Evolutionary conservation across 2,113 vertebrate species (phyloP), one percentile per base, ranked within the genome.

Genomic region (Rattus rattus): DNA sequence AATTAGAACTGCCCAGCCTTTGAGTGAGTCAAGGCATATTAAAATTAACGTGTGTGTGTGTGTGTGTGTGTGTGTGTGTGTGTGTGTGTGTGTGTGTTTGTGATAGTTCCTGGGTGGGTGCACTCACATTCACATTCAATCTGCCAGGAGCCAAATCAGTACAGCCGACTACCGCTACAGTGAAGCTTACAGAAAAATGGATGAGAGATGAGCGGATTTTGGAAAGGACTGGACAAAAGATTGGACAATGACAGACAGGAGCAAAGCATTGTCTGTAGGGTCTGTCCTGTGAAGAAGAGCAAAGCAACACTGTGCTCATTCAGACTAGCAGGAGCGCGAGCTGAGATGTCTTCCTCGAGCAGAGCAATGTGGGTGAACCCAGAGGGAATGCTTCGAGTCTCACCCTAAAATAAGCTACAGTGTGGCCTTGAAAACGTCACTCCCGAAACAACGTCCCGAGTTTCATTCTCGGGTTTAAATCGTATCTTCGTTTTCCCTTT

Each of bases 401-500:
- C 12, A 96, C 13, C 47, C 69, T 83, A 90, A 81, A 33, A 52
- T 47, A n/a, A 72, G 33, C n/a, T 85, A 87, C 70, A 77, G 52
- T 59, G 28, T 87, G 69, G 54, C 10, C 72, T 17, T 89, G 14
- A 17, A 30, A 47, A 19, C 16, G 12, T 67, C 59, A 52, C 59
- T 81, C 86, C 22, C 90, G 70, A 33, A 67, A 91, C 43, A 91
- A 76, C 36, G 24, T 8, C 84, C 54, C 88, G 54, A 83, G 36
- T 95, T 95, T 30, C n/a, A 24, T 61, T 90, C 72, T 2, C 13
- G 89, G 81, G 61, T 24, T 28, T 79, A 43, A 93, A 39, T 91
- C 70, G 14, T 43, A 90, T 61, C 76, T 91, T 65, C 92, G 17
- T 39, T 94, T 92, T 91, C 59, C 24, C 59, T 79, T 84, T 56